Percentiles rank a stretch among this genome's conserved stretches.
phyloP scores from a whole-genome alignment of 2,113 vertebrate genomes.

The Heterochromis multidens region DNA sequence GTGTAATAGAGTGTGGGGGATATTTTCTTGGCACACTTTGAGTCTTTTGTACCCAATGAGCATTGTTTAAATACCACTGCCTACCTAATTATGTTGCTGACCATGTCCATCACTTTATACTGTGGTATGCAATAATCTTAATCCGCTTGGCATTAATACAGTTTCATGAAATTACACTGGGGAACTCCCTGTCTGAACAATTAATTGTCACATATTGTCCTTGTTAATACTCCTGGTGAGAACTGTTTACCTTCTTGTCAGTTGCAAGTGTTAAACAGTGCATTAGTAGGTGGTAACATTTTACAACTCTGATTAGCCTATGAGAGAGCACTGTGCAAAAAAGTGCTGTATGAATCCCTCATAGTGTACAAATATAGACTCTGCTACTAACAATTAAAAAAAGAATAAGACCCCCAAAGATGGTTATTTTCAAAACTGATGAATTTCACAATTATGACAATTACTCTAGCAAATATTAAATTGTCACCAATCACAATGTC shows the following conservation, averaged over 20 bases:
- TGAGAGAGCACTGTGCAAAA: rapidly evolving
- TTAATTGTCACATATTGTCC: not conserved
- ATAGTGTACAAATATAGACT: not conserved
- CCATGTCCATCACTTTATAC: not conserved
- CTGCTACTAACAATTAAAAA: not conserved
- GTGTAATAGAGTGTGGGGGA: not conserved
- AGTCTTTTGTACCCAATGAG: not conserved
- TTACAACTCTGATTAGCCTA: no score
- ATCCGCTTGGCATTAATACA: not conserved
- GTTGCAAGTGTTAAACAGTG: no score
- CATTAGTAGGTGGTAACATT: no score
- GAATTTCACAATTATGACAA: no score
- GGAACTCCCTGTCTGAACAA: not conserved
- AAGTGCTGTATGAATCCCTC: not conserved
- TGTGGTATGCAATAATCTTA: no score
- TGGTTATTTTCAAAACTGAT: not conserved
- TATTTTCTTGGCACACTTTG: not conserved
- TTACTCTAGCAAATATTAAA: no score
- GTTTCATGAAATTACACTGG: not conserved
- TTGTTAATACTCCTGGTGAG: not conserved
- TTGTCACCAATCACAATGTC: not conserved
- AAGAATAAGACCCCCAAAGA: not conserved
- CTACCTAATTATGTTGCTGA: not conserved
- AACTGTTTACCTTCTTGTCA: no score
- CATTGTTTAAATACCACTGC: not conserved